A percentile compares a stretch with the other conserved stretches of the same genome.
Evolutionary conservation across 2,888 invertebrate genomes (phyloP).

Genomic region (Taenaris catops): DNA sequence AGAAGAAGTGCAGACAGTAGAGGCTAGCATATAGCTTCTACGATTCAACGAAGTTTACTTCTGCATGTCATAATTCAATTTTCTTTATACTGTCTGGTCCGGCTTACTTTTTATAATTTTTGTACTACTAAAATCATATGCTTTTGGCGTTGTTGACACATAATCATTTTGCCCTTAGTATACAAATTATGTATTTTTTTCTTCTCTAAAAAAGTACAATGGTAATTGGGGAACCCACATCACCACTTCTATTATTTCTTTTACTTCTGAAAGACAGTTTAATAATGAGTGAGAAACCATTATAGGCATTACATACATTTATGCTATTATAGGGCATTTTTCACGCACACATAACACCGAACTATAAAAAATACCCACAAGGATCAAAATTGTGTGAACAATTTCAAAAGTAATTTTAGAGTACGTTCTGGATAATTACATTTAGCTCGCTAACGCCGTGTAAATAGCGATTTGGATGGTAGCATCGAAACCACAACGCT

Average conservation of each 20-base stretch:
- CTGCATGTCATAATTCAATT: too few relatives aligned
- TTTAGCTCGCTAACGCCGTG: slow-evolving; percentile 18
- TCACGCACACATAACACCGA: neutral
- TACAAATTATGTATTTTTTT: slow-evolving; percentile 19
- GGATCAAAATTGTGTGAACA: slow-evolving; percentile 3
- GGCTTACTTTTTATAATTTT: too few relatives aligned
- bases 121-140: too few relatives aligned
- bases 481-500: slow-evolving; percentile 14
- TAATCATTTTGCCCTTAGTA: slow-evolving; percentile 22
- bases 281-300: slow-evolving; percentile 19
- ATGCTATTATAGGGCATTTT: too few relatives aligned
- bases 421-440: slow-evolving; percentile 17
- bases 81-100: too few relatives aligned
- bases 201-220: too few relatives aligned
- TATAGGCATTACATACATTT: slow-evolving; percentile 8
- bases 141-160: slow-evolving; percentile 14
- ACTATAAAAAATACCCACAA: neutral
- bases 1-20: too few relatives aligned
- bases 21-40: too few relatives aligned
- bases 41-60: too few relatives aligned
- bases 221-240: too few relatives aligned
- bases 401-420: slow-evolving; percentile 14
- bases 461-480: slow-evolving; percentile 20
- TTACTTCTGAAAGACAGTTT: slow-evolving; percentile 20
- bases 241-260: too few relatives aligned